Evolutionary conservation across 2,888 invertebrate genomes (phyloP).

Genomic region (Troides aeacus): DNA sequence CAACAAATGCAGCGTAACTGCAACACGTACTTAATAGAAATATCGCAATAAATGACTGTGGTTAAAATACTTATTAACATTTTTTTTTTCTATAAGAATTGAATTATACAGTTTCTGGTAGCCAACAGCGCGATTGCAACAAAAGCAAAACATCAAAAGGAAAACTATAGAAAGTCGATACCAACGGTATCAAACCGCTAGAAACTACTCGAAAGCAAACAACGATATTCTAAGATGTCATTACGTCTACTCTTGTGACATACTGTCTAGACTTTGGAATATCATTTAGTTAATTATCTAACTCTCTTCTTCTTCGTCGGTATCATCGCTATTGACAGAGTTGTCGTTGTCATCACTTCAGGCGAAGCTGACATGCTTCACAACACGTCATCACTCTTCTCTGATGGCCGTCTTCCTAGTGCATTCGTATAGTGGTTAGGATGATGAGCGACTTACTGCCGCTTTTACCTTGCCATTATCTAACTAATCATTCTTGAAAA

Average conservation of each 20-base stretch:
- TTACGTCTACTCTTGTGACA: slow-evolving; percentile 59
- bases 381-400: too few species aligned
- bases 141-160: slow-evolving; percentile 41
- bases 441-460: too few species aligned
- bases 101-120: slow-evolving; percentile 13
- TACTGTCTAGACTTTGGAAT: slow-evolving; percentile 41
- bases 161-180: slow-evolving; percentile 47
- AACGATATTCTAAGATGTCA: slow-evolving; percentile 24
- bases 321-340: too few species aligned
- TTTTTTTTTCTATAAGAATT: slow-evolving; percentile 3
- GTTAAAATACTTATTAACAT: slow-evolving; percentile 7
- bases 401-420: too few species aligned
- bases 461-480: too few species aligned
- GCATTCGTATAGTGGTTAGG: too few species aligned
- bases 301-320: neutral
- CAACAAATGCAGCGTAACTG: neutral
- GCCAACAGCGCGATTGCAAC: slow-evolving; percentile 11
- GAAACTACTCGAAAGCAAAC: slow-evolving; percentile 43
- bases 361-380: too few species aligned
- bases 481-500: too few species aligned
- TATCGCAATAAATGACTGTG: slow-evolving; percentile 13
- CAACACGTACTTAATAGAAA: neutral
- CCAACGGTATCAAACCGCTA: slow-evolving; percentile 55
- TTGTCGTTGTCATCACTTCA: too few species aligned
- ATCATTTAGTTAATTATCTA: neutral